Conservation (phyloP, 2,113 vertebrate genomes). For the Nothoprocta perdicaria region DNA sequence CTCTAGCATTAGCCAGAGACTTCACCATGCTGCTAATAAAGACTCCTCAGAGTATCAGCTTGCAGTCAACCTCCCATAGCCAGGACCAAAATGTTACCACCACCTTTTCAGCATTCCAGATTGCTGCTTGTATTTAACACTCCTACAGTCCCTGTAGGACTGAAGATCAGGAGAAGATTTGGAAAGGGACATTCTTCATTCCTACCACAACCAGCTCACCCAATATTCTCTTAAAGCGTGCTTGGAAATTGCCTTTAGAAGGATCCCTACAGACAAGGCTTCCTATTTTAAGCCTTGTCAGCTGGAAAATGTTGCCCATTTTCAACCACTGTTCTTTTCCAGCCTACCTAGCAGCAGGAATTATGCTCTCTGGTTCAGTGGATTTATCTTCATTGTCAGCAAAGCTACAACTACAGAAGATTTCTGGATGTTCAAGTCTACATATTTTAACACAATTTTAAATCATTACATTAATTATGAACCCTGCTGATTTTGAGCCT, state of each 20-base stretch:
- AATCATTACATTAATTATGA: not conserved
- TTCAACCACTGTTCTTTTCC: not conserved
- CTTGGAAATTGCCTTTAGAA: not conserved
- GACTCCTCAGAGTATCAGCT: not conserved
- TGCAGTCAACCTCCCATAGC: not conserved
- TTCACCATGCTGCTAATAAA: not conserved
- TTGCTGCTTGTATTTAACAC: not conserved
- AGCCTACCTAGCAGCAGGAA: not conserved
- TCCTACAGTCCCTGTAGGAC: not conserved
- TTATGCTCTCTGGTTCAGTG: not conserved
- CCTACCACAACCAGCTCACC: not conserved
- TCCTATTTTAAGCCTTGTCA: not conserved
- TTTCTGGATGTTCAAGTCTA: not conserved
- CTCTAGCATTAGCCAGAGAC: not conserved
- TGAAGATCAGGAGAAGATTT: not conserved
- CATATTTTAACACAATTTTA: not conserved
- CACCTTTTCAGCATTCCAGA: not conserved
- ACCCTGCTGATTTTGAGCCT: not conserved
- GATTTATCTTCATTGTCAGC: not conserved
- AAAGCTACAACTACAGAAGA: not conserved
- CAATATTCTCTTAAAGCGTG: not conserved
- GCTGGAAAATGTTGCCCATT: not conserved
- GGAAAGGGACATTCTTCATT: not conserved
- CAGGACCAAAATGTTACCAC: not conserved
- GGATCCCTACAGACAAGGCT: not conserved